phyloP scores from a whole-genome alignment of 2,113 vertebrate species.

The Perca flavescens region DNA sequence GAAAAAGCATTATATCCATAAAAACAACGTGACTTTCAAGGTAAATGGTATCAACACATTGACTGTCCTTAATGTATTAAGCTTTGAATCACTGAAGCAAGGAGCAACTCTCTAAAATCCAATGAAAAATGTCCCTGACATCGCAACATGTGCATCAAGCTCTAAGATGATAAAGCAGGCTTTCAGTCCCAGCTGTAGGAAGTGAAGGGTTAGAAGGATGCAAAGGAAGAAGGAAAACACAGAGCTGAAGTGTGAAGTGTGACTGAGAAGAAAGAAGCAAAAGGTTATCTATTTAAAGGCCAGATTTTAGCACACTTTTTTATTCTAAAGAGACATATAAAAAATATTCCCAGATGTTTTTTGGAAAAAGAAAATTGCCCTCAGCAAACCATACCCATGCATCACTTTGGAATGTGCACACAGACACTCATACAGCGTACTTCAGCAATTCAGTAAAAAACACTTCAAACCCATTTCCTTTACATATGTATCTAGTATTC shows the following conservation, averaged over 20 bases:
- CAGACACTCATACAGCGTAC: not conserved
- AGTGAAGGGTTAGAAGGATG: constrained; percentile 31
- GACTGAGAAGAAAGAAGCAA: constrained; percentile 20
- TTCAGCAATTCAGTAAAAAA: not conserved
- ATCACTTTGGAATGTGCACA: not conserved
- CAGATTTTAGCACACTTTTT: not conserved
- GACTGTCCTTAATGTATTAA: constrained; percentile 22
- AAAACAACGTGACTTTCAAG: constrained; percentile 17
- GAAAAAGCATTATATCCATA: not conserved
- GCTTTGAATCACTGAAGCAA: constrained; percentile 42
- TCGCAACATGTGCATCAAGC: constrained; percentile 8
- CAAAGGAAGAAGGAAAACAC: constrained; percentile 26
- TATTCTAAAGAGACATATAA: not conserved
- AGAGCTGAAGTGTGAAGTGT: constrained; percentile 14
- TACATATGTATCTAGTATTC: not conserved
- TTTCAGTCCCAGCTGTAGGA: constrained; percentile 25
- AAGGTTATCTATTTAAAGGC: not conserved
- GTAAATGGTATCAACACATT: constrained; percentile 13
- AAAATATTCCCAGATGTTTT: not conserved
- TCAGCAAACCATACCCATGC: not conserved
- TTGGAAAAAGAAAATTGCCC: not conserved
- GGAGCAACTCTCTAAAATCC: constrained; percentile 34
- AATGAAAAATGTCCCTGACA: constrained; percentile 47
- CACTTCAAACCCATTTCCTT: not conserved
- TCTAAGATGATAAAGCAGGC: constrained; percentile 31